Percentiles rank a stretch among this genome's conserved stretches.
Evolutionary conservation across 2,113 vertebrate genomes (phyloP).

Genomic region (Entelurus aequoreus): DNA sequence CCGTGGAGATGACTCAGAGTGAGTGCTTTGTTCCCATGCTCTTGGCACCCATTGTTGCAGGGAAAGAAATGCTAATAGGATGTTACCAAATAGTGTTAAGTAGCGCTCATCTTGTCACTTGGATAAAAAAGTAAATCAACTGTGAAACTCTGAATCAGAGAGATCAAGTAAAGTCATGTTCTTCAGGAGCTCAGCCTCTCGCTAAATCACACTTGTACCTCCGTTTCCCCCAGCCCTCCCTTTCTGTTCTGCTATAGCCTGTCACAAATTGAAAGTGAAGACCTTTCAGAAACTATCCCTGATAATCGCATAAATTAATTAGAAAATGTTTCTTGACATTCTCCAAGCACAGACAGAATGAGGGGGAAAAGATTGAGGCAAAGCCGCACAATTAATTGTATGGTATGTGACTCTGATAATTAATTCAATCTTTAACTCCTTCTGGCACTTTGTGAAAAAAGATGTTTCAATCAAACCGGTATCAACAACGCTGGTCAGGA

Average conservation of each 20-base stretch:
- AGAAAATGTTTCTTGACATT: slow-evolving; percentile 82
- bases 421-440: slow-evolving; percentile 80
- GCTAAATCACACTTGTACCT: slow-evolving; percentile 24
- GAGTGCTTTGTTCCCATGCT: neutral
- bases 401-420: slow-evolving; percentile 78
- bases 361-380: slow-evolving; percentile 69
- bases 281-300: slow-evolving; percentile 76
- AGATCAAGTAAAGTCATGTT: slow-evolving; percentile 10
- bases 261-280: slow-evolving; percentile 78
- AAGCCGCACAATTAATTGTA: slow-evolving; percentile 80
- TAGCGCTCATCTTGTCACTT: slow-evolving; percentile 3
- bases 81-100: neutral
- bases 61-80: slow-evolving; percentile 1
- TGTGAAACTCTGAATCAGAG: slow-evolving; percentile 4
- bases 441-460: slow-evolving; percentile 62
- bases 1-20: no score
- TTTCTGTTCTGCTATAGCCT: slow-evolving; percentile 47
- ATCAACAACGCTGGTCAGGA: slow-evolving; percentile 30
- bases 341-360: slow-evolving; percentile 61
- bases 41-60: neutral
- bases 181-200: slow-evolving; percentile 17
- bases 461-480: slow-evolving; percentile 66
- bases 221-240: slow-evolving; percentile 38
- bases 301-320: slow-evolving; percentile 82
- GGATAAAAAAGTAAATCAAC: slow-evolving; percentile 8